Conservation (phyloP, 2,888 invertebrate genomes). For the Lordiphosa andalusiaca region DNA sequence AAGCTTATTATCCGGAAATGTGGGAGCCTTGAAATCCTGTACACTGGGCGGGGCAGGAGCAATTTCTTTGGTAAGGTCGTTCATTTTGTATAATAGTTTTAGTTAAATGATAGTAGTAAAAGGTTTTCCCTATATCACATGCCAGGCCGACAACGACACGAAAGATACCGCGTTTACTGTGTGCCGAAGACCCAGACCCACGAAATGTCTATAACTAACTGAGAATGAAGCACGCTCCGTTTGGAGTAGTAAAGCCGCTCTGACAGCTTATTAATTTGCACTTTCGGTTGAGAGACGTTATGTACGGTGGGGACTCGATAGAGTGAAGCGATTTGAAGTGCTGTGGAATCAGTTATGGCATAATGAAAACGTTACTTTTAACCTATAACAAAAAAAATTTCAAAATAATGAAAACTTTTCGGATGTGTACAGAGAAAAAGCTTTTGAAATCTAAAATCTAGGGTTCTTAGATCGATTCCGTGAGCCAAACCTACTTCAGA, state of each 20-base stretch:
- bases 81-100: conserved; percentile 38
- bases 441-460: no score
- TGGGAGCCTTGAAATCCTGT: conserved; percentile 74
- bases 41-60: conserved; percentile 18
- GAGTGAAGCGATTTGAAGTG: neutral
- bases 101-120: neutral
- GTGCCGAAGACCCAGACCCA: conserved; percentile 20
- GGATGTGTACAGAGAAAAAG: no score
- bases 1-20: conserved; percentile 79
- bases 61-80: conserved; percentile 31
- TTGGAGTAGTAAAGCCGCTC: conserved; percentile 19
- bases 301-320: neutral
- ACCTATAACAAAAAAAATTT: no score
- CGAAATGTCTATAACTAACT: conserved; percentile 28
- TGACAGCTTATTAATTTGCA: conserved; percentile 50
- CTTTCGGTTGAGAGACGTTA: conserved; percentile 32
- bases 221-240: conserved; percentile 13
- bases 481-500: no score
- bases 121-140: conserved; percentile 4
- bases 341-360: neutral
- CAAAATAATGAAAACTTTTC: no score
- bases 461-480: no score
- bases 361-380: no score
- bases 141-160: conserved; percentile 5
- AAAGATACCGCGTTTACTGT: conserved; percentile 40